Evolutionary conservation across 2,113 vertebrate genomes (phyloP).

Genomic region (Ornithorhynchus anatinus): DNA sequence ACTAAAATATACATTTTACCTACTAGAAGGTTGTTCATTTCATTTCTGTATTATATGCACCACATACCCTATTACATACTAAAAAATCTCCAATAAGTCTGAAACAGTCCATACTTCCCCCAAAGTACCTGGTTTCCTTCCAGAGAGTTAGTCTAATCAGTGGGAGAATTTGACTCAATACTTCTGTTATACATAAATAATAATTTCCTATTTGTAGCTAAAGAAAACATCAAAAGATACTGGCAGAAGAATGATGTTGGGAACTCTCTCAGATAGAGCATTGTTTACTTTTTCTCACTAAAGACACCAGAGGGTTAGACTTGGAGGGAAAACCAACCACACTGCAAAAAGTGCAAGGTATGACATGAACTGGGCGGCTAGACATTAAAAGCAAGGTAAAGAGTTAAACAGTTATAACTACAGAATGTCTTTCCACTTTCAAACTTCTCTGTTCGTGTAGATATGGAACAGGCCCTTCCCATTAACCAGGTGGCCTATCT

Average conservation of each 20-base stretch:
- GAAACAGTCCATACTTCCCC: too few species aligned
- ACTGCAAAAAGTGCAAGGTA: not conserved
- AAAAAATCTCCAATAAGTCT: too few species aligned
- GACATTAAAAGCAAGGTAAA: not conserved
- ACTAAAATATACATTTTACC: too few species aligned
- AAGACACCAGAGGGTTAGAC: conserved; percentile 1
- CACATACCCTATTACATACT: too few species aligned
- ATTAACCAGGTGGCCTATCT: not conserved
- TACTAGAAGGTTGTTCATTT: too few species aligned
- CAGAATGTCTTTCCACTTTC: not conserved
- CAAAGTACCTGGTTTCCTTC: too few species aligned
- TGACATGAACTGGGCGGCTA: not conserved
- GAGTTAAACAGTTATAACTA: too few species aligned
- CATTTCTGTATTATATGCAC: too few species aligned
- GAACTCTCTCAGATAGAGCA: not conserved
- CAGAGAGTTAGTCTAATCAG: too few species aligned
- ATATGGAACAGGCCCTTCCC: not conserved
- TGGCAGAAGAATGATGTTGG: fast-evolving
- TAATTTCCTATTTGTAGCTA: not conserved
- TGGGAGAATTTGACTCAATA: too few species aligned
- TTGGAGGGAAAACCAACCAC: not conserved
- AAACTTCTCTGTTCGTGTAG: not conserved
- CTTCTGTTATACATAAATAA: too few species aligned
- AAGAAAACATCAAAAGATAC: fast-evolving
- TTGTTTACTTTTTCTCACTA: not conserved